Base-by-base conservation (phyloP, 1,140 invertebrate species). In the Brachionus plicatilis region DNA sequence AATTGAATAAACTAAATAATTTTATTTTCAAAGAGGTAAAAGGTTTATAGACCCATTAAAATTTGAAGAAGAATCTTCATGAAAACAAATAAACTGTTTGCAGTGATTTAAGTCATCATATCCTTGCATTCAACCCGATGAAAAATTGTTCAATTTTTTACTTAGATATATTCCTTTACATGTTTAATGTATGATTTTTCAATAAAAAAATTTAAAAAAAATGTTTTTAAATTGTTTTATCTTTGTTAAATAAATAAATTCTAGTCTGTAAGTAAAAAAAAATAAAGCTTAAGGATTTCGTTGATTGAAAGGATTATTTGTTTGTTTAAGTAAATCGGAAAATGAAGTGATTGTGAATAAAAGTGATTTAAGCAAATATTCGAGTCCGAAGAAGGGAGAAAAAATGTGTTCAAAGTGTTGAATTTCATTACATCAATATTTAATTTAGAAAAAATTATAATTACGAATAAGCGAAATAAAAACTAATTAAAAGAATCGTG, bases 401-500 rank as follows among this genome's bases (percentile, higher is more conserved):
- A 68, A n/a, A 29, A 33, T 68, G 29, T 33, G 33, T 14, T 4
- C 33, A 68, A 68, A 29, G 7, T 68, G 5, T 41, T 68, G 66
- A 68, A 68, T 68, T 68, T n/a, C 27, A 7, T 68, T 20, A 60
- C n/a, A 68, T 68, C 20, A 68, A 68, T 68, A 68, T 68, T 68
- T 68, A 33, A n/a, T 14, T 29, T 29, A 2, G 29, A n/a, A n/a
- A 33, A 33, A 68, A 68, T 60, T 60, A 7, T 9, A 17, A 68
- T 14, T 47, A n/a, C 33, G 14, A 47, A 47, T 12, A 3, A 12
- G 12, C 45, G 45, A n/a, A 33, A 14, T 24, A 68, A 41, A 68
- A 68, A 68, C 66, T 68, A 68, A 68, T 68, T 68, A 68, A 41
- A 68, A 68, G 66, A 68, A 14, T 33, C 33, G 27, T 68, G 66